Conservation (phyloP, 2,113 vertebrate genomes). For the Lophius piscatorius region DNA sequence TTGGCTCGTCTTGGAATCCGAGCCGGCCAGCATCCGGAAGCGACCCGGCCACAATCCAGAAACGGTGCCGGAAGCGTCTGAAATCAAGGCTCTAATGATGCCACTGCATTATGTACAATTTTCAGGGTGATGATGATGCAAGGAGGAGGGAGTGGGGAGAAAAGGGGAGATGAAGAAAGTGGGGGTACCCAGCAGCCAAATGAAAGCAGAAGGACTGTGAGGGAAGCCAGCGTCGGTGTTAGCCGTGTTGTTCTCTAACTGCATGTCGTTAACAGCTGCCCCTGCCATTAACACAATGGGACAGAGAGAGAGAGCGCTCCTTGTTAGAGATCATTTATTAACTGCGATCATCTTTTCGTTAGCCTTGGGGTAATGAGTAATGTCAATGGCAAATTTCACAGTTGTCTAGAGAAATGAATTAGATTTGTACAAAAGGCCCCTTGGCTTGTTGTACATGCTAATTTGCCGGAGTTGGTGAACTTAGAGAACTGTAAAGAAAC, state of each 20-base stretch:
- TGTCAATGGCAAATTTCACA: slow-evolving; percentile 99
- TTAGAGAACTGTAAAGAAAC: slow-evolving; percentile 91
- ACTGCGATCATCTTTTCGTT: slow-evolving; percentile 98
- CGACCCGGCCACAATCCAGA: slow-evolving; percentile 82
- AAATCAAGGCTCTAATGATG: slow-evolving; percentile 91
- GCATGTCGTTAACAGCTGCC: slow-evolving; percentile 88
- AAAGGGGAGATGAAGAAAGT: background rate
- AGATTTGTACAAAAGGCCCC: slow-evolving; percentile 97
- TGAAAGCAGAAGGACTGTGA: slow-evolving; percentile 79
- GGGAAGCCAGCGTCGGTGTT: slow-evolving; percentile 73
- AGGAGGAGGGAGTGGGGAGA: background rate
- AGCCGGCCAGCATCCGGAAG: slow-evolving; percentile 82
- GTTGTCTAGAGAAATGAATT: slow-evolving; percentile 99
- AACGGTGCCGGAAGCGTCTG: slow-evolving; percentile 84
- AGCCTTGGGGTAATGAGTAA: slow-evolving; percentile 98
- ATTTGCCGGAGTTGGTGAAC: slow-evolving; percentile 91
- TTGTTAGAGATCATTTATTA: slow-evolving; percentile 99
- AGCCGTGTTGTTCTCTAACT: slow-evolving; percentile 59
- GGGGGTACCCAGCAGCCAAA: slow-evolving; percentile 53
- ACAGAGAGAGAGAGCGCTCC: slow-evolving; percentile 72
- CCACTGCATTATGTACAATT: slow-evolving; percentile 91
- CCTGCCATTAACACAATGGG: slow-evolving; percentile 84
- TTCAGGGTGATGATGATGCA: slow-evolving; percentile 68
- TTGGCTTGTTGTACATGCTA: slow-evolving; percentile 95
- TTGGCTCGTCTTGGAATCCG: slow-evolving; percentile 51